Base-by-base conservation (phyloP, 37 sponge, comb jelly and placozoan species). In the Mnemiopsis leidyi region DNA sequence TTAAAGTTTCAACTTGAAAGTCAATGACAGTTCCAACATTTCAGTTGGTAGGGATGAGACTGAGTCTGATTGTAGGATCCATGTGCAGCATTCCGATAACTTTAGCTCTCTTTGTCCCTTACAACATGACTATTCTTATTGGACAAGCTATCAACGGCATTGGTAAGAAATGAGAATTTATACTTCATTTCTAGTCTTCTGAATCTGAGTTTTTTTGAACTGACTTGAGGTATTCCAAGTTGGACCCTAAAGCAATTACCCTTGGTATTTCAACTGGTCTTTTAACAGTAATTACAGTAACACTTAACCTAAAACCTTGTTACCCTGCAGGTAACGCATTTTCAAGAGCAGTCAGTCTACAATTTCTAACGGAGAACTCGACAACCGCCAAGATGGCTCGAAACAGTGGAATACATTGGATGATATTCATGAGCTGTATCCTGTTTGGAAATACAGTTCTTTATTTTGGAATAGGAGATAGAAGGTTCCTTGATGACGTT, bases 371-470 rank as follows among this genome's bases (percentile, higher is more conserved):
- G 25, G 75, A 71, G 75, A 71, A 71, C n/a, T 71, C 75, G n/a
- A 71, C 75, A 29, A 71, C 5, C 3, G 25, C 7, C 21, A n/a
- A 71, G 30, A 71, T 71, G 75, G 75, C 75, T 5, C 7, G 75
- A 24, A 71, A 71, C 20, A 71, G 75, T 18, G 75, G 75, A 23
- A n/a, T 71, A 23, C 75, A 71, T 28, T 71, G 75, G 75, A 71
- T 71, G 75, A 71, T 71, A 71, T 71, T 71, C 30, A 71, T 71
- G 75, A 71, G 75, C n/a, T 71, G 75, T 71, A 71, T 71, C n/a
- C n/a, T 71, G 75, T 71, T 71, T 28, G 75, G 75, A 5, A 71
- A 71, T 28, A 29, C 30, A 5, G 75, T 71, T 28, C 75, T 71
- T 28, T 71, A 71, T 25, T 71, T 71, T 71, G 75, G 75, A 5